Base-by-base conservation (phyloP, 35 echinoderm and acorn worm genomes). In the Patiria miniata region DNA sequence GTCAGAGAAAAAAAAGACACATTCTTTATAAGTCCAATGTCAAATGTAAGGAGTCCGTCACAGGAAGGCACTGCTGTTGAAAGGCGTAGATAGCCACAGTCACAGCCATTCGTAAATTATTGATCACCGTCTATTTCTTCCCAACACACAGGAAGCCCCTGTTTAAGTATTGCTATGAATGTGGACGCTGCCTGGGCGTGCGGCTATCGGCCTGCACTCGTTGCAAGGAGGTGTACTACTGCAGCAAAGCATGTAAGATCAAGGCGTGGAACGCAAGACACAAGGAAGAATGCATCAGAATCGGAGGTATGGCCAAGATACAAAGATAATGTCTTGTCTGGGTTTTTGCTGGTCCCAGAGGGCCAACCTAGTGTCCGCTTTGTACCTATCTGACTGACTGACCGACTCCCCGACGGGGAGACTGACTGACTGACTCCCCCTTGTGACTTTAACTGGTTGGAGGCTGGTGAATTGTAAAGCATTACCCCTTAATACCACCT, bases 161-260 rank as follows among this genome's bases (percentile, higher is more conserved):
- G 59, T 94, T 98, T 39, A 94, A 94, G 38, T 94, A 98, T 87
- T 98, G 95, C 61, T 98, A 98, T 59, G 95, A 98, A 82, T 98
- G 95, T 83, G 95, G 95, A 22, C 69, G 95, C 0, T 80, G 86
- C 1, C 80, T 98, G 0, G 95, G 95, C 3, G 92, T 98, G n/a
- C 85, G 95, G 34, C 86, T 98, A 2, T 94, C 95, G 30, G 92
- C 92, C 7, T 98, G 95, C 39, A 94, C 95, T 30, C 88, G 95
- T 0, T 98, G 95, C 51, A 98, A 98, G 47, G 89, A 98, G 85
- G 95, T 98, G 0, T 98, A 94, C 82, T 98, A 98, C 77, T 98
- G 95, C 81, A 98, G 95, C 37, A 98, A 98, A 61, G 92, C 95
- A 0, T 98, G 95, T 50, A 98, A 98, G 39, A 81, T 98, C 55